These are phyloP conservation scores for Diarsia rubi DNA, from an alignment of 2,888 invertebrate genomes.

Conservation along the genomic window DNA sequence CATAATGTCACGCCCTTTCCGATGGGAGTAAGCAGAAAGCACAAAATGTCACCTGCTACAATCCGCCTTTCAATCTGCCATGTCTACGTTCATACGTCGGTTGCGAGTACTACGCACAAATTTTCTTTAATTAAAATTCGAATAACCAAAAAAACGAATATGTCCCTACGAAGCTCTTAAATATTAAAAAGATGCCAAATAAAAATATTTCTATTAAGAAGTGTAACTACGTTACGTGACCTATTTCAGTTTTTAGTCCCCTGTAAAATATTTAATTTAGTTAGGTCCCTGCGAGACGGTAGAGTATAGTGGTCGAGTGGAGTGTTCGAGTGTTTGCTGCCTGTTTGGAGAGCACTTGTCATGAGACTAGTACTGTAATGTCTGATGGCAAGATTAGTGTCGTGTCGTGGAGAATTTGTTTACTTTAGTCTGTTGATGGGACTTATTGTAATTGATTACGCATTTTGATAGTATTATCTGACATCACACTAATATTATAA, in stretches of 20 bases:
- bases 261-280: conserved; percentile 58
- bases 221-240: conserved; percentile 10
- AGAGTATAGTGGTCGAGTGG: conserved; percentile 32
- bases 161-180: neutral
- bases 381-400: conserved; percentile 25
- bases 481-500: no score
- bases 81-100: no score
- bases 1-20: no score
- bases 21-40: no score
- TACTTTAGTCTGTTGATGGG: neutral
- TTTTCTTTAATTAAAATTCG: no score
- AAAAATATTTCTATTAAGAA: conserved; percentile 11
- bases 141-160: neutral
- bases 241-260: conserved; percentile 38
- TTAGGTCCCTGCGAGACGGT: conserved; percentile 23
- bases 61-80: no score
- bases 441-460: neutral
- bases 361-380: conserved; percentile 32
- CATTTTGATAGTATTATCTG: neutral
- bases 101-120: no score
- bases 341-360: conserved; percentile 32
- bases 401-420: conserved; percentile 2
- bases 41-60: no score
- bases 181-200: neutral
- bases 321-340: conserved; percentile 45